Evolutionary conservation across 64 coral and sea anemone genomes (phyloP), one percentile per base, ranked within the genome.

Genomic region (Montipora efflorescens): DNA sequence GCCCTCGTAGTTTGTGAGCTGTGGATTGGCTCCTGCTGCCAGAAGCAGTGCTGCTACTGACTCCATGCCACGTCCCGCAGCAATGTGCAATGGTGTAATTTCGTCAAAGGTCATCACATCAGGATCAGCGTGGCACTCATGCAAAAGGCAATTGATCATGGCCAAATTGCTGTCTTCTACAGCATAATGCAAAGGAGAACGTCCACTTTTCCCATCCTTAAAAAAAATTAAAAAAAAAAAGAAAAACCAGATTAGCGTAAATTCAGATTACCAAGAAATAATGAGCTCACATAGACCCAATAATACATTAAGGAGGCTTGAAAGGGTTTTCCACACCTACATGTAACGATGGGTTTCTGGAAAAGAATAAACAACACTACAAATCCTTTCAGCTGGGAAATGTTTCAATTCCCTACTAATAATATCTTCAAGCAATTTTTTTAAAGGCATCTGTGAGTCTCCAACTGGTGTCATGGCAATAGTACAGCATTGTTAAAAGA

Each of bases 141-240:
- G 90, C 25, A 99, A 64, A 69, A 99, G 77, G 79, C 64, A 94
- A 51, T 83, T 89, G n/a, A 90, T 77, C 98, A 99, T 92, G 48
- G 83, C 75, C 4, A 99, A 62, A n/a, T 99, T 99, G 52, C 81
- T 74, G 2, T 48, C 73, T 81, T 99, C 98, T 11, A 99, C 79
- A 12, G 98, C 95, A 87, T 92, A 84, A 81, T 99, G 98, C 9
- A 99, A 78, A 2, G 95, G 78, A 6, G 98, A 86, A 4, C 93
- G 90, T 5, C 98, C 98, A 94, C 94, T 94, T 78, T 87, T 98
- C 8, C 66, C 91, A 91, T 95, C 96, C 96, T 98, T 47, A 8
- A 22, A 89, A 91, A 78, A 23, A 57, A 8, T 6, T 57, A 6
- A 57, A 57, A 57, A 11, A 66, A 67, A 75, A 44, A 11, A 66